phyloP scores from a whole-genome alignment of 2,888 invertebrate species.

The Dyspetes luteomarginatus region DNA sequence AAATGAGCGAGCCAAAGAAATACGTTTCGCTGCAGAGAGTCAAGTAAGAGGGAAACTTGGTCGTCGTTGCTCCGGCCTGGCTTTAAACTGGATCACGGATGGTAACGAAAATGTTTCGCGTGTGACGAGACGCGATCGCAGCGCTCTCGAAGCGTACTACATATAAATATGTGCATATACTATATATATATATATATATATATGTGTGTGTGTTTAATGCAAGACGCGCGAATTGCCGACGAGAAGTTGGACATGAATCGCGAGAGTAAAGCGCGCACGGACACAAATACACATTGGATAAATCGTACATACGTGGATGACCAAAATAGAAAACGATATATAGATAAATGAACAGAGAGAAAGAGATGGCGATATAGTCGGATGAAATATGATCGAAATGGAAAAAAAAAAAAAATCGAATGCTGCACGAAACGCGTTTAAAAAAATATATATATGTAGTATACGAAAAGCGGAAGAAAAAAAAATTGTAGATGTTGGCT shows the following conservation, averaged over 20 bases:
- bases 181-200: not conserved
- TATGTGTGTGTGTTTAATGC: too few species aligned
- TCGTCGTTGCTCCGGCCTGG: constrained; percentile 21
- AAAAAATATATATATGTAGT: not conserved
- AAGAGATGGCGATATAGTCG: constrained; percentile 10
- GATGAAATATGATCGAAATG: not conserved
- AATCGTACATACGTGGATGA: constrained; percentile 57
- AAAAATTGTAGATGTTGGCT: constrained; percentile 35
- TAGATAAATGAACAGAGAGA: not conserved
- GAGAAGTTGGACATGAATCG: not conserved
- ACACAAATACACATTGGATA: constrained; percentile 52
- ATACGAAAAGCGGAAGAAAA: constrained; percentile 1
- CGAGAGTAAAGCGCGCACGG: constrained; percentile 22
- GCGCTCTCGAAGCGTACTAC: not conserved
- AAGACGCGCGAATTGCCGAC: too few species aligned
- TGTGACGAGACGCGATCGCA: constrained; percentile 30
- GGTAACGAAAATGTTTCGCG: constrained; percentile 39
- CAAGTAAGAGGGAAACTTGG: constrained; percentile 59
- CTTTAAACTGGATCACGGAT: constrained; percentile 61
- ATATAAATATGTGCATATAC: not conserved
- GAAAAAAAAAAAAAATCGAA: not conserved
- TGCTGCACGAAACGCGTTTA: not conserved
- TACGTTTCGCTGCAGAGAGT: constrained; percentile 47
- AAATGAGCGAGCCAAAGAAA: constrained; percentile 51
- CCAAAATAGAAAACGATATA: constrained; percentile 61